phyloP scores from a whole-genome alignment of 2,888 invertebrate species.

The Toxonevra muliebris region DNA sequence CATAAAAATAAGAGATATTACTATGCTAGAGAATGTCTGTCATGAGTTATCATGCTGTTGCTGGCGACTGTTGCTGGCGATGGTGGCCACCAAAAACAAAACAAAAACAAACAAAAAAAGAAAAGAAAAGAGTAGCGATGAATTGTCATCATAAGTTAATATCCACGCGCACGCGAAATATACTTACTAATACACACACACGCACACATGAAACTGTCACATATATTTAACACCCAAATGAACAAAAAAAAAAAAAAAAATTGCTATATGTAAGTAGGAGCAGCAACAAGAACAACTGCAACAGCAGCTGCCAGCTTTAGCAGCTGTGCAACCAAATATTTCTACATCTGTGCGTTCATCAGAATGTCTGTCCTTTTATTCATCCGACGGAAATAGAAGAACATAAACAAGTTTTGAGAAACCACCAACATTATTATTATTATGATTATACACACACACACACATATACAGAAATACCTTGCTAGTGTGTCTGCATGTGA shows the following conservation, averaged over 20 bases:
- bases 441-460: conserved; percentile 5
- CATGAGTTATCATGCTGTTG: conserved; percentile 2
- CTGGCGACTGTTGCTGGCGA: not conserved
- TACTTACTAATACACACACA: not conserved
- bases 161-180: conserved; percentile 19
- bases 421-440: conserved; percentile 1
- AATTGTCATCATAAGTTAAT: conserved; percentile 45
- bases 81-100: too few relatives aligned
- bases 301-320: too few relatives aligned
- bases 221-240: not conserved
- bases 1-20: too few relatives aligned
- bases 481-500: conserved; percentile 27
- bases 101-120: too few relatives aligned
- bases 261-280: too few relatives aligned
- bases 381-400: too few relatives aligned
- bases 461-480: too few relatives aligned
- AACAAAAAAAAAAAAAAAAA: not conserved
- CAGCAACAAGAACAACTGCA: too few relatives aligned
- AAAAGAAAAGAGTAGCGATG: conserved; percentile 24
- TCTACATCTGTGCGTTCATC: too few relatives aligned
- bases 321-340: too few relatives aligned
- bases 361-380: too few relatives aligned
- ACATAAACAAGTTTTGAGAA: not conserved
- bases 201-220: not conserved
- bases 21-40: not conserved